Percentiles rank a stretch among this genome's conserved stretches.
Evolutionary conservation across 2,113 vertebrate species (phyloP).

Genomic region (Halcyon malimbica): DNA sequence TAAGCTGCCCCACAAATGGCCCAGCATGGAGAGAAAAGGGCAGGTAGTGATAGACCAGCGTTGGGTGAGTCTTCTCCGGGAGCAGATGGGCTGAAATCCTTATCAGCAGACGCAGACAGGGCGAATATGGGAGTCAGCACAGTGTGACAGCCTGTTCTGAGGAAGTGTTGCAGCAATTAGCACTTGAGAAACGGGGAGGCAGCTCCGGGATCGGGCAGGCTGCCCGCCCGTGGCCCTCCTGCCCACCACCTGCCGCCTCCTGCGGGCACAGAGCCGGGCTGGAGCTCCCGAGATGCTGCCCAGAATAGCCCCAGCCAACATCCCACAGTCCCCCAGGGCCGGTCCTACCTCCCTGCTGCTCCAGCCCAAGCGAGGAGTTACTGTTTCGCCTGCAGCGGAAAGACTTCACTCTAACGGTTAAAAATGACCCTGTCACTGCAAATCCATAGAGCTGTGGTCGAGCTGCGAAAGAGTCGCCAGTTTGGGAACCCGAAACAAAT

Average conservation of each 20-base stretch:
- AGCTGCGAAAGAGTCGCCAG: background rate
- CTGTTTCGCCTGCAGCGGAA: background rate
- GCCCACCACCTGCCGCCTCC: background rate
- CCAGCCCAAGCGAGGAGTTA: background rate
- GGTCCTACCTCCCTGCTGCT: background rate
- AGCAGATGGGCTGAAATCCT: slow-evolving; percentile 3
- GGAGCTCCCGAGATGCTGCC: background rate
- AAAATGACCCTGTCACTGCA: background rate
- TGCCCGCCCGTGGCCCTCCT: background rate
- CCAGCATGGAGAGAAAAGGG: background rate
- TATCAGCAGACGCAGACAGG: background rate
- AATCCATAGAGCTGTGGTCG: background rate
- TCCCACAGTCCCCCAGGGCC: background rate
- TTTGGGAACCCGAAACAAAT: background rate
- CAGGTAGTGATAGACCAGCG: rapidly evolving
- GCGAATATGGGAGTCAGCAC: background rate
- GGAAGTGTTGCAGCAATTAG: background rate
- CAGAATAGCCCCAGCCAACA: rapidly evolving
- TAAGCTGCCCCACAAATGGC: background rate
- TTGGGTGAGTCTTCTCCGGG: background rate
- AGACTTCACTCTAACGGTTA: background rate
- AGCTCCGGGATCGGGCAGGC: background rate
- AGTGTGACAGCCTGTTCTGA: background rate
- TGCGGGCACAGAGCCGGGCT: background rate
- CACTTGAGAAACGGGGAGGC: background rate